Evolutionary conservation across 1,140 invertebrate species (phyloP), one percentile per base, ranked within the genome.

Genomic region (Pseudomyrmex sp.): DNA sequence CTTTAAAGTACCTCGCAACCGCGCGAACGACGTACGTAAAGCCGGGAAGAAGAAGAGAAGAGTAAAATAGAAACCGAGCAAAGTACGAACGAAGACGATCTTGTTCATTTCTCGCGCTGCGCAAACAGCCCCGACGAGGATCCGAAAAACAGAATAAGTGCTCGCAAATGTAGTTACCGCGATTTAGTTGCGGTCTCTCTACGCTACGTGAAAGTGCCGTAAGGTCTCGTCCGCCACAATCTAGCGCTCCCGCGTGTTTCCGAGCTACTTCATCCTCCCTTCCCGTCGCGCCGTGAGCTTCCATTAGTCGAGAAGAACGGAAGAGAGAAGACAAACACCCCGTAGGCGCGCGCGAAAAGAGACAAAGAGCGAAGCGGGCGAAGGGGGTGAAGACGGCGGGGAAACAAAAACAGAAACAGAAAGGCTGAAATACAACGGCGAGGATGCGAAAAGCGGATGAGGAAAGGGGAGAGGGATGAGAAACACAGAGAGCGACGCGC

Each of bases 141-240:
- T 26, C 35, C 76, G 76, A 72, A 80, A 80, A 84, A 77, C 74
- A 84, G 63, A 68, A 84, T 84, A 84, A 84, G 82, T 84, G 65
- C 74, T 80, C 75, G 65, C 82, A 84, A 84, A 84, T 84, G 75
- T 48, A 80, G 75, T 84, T 84, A 80, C 73, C 63, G 75, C 82
- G 73, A 79, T 79, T 84, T 84, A 79, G 74, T 84, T 68, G 63
- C 65, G 82, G 74, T 68, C 66, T 68, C 76, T 82, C 54, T 35
- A 35, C 35, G 12, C 50, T 35, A 35, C 56, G 82, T 48, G 9
- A 48, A 79, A 83, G 74, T 79, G 73, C 63, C 74, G 46, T 50
- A 58, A 54, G 63, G 63, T 77, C 63, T 63, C 50, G 35, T 58
- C 54, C 35, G 35, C 35, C 35, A 35, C 35, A 35, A 35, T 35